These are phyloP conservation scores for Scrobipalpa costella DNA, from an alignment of 2,888 invertebrate genomes.

Conservation along the genomic window DNA sequence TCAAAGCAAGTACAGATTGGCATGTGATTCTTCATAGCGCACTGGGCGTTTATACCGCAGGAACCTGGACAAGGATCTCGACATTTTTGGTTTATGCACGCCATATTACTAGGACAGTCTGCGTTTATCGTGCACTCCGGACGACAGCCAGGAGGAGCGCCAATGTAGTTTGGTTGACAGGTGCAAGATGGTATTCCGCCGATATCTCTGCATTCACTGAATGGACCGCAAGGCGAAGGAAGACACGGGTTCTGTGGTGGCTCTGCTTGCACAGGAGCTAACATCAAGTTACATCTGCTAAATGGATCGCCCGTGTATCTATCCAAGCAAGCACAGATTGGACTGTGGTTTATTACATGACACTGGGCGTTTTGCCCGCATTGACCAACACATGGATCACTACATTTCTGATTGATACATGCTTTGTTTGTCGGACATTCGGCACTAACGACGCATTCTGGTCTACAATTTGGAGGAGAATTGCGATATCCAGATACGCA, in stretches of 20 bases:
- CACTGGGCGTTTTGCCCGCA: conserved; percentile 88
- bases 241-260: conserved; percentile 77
- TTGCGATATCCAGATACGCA: conserved; percentile 85
- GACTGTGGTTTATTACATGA: conserved; percentile 86
- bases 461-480: conserved; percentile 85
- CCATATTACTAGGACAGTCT: conserved; percentile 87
- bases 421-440: conserved; percentile 86
- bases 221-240: conserved; percentile 85
- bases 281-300: conserved; percentile 76
- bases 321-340: conserved; percentile 84
- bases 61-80: conserved; percentile 91
- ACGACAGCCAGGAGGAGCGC: conserved; percentile 86
- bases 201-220: conserved; percentile 83
- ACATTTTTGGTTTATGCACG: conserved; percentile 89
- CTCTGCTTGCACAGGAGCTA: conserved; percentile 47
- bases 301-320: conserved; percentile 85
- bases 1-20: conserved; percentile 87
- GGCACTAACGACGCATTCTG: conserved; percentile 86
- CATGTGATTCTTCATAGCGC: conserved; percentile 85
- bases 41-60: conserved; percentile 84
- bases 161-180: conserved; percentile 84
- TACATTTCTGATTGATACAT: conserved; percentile 85
- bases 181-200: conserved; percentile 83
- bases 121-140: conserved; percentile 87
- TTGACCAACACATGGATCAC: conserved; percentile 86